Percentiles rank a stretch among this genome's conserved stretches.
These are phyloP conservation scores for Alloscopus bannaensis DNA, from an alignment of 2,888 invertebrate species.

Conservation along the genomic window DNA sequence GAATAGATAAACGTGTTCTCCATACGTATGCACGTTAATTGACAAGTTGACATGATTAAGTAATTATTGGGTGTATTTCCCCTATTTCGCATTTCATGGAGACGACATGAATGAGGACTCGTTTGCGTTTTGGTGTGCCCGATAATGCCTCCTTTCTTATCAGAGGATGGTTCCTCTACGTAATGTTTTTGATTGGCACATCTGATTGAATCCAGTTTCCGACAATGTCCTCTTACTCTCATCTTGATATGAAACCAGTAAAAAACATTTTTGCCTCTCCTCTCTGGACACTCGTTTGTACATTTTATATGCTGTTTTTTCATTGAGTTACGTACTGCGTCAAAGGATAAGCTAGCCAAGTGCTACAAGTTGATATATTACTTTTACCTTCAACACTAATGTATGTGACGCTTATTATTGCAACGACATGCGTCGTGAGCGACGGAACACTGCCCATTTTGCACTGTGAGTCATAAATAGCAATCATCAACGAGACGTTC, in stretches of 20 bases:
- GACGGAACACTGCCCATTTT: not conserved
- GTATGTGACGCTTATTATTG: not conserved
- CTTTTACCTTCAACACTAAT: slow-evolving; percentile 1
- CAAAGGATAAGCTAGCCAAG: no score
- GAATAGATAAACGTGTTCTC: slow-evolving; percentile 51
- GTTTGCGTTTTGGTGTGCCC: slow-evolving; percentile 14
- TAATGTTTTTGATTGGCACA: slow-evolving; percentile 14
- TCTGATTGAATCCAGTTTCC: not conserved
- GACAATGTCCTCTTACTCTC: slow-evolving; percentile 11
- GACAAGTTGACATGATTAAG: slow-evolving; percentile 63
- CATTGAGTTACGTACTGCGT: not conserved
- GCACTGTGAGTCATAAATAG: slow-evolving; percentile 11
- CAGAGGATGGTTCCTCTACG: not conserved
- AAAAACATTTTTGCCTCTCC: not conserved
- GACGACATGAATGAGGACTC: not conserved
- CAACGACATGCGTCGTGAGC: slow-evolving; percentile 23
- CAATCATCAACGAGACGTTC: not conserved
- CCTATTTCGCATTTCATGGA: slow-evolving; percentile 33
- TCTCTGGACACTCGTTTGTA: not conserved
- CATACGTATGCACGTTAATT: slow-evolving; percentile 50
- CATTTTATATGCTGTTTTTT: not conserved
- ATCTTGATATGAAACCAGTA: no score
- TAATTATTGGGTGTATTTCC: slow-evolving; percentile 52
- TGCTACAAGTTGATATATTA: no score
- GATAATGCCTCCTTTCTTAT: slow-evolving; percentile 20